Base-by-base conservation (phyloP, 1,140 invertebrate genomes). In the Pogonomyrmex californicus region DNA sequence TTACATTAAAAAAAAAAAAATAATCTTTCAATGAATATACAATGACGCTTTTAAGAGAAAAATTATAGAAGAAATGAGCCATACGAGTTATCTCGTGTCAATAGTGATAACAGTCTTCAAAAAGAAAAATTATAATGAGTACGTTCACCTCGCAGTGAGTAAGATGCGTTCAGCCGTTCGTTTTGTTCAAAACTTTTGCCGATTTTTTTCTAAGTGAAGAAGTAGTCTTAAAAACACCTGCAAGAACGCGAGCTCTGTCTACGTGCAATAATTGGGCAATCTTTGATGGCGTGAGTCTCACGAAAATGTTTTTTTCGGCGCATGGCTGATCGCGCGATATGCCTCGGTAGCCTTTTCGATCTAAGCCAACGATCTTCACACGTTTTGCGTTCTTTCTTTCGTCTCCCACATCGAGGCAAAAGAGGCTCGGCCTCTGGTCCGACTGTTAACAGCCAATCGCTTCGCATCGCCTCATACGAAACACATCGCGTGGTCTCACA, bases 341-440 rank as follows among this genome's bases (percentile, higher is more conserved):
- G 10, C 7, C 4, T 63, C 33, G 41, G 4, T 3, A 36, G n/a
- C 10, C 4, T 38, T 2, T 5, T 0, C 12, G 36, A 90, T 90
- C 44, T 87, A 56, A 86, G 88, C 47, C 81, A 86, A 77, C 63
- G 81, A 89, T 87, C 60, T 49, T 47, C 23, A 47, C n/a, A 30
- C 23, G 23, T 47, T 85, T 85, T 58, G 38, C 23, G 60, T 70
- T 66, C 38, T 78, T 71, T 58, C 3, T 78, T 71, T 58, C 3
- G 51, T 65, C 56, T 73, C 23, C 2, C 73, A 23, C 38, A 56
- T 86, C 44, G 33, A 60, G 44, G 58, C 30, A 58, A 62, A 82
- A 68, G 83, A 90, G 91, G 91, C 91, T 91, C 87, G 91, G 4
- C 44, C 5, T 10, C 87, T 92, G 88, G 89, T 91, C 30, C 77